phyloP scores from a whole-genome alignment of 1,140 invertebrate species.

The Bombyx mori region DNA sequence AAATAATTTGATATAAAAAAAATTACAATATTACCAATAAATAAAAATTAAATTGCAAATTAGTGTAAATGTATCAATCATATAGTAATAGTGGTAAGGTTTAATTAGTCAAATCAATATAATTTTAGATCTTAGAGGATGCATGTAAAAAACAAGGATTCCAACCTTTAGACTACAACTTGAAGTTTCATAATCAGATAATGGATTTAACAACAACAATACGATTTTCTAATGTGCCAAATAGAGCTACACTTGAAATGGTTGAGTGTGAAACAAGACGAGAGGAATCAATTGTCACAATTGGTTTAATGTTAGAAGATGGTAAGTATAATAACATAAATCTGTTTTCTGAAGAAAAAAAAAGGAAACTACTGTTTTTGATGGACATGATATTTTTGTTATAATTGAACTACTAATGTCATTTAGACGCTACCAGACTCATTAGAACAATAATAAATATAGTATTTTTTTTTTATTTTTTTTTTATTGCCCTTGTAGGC shows the following conservation, averaged over 20 bases:
- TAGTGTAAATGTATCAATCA: no score
- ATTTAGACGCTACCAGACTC: no score
- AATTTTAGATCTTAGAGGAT: constrained; percentile 81
- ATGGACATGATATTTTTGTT: no score
- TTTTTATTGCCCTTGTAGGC: no score
- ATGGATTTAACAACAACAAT: constrained; percentile 80
- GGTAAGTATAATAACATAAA: constrained; percentile 72
- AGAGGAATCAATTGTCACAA: constrained; percentile 74
- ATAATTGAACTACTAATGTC: no score
- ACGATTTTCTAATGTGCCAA: constrained; percentile 84
- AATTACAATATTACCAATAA: no score
- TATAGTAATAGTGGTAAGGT: no score
- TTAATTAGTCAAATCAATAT: not conserved
- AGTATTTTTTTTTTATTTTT: no score
- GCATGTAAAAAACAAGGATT: constrained; percentile 83
- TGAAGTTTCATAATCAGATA: constrained; percentile 83
- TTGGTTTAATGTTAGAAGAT: constrained; percentile 82
- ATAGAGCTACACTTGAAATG: constrained; percentile 87
- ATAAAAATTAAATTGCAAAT: no score
- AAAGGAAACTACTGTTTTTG: not conserved
- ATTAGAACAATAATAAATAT: no score
- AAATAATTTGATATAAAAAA: no score
- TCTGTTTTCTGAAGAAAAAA: not conserved
- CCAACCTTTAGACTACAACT: constrained; percentile 79
- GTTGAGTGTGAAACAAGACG: constrained; percentile 56